Percentiles rank a stretch among this genome's conserved stretches.
Conservation (phyloP, 2,888 invertebrate genomes). For the Parnassius orleans region DNA sequence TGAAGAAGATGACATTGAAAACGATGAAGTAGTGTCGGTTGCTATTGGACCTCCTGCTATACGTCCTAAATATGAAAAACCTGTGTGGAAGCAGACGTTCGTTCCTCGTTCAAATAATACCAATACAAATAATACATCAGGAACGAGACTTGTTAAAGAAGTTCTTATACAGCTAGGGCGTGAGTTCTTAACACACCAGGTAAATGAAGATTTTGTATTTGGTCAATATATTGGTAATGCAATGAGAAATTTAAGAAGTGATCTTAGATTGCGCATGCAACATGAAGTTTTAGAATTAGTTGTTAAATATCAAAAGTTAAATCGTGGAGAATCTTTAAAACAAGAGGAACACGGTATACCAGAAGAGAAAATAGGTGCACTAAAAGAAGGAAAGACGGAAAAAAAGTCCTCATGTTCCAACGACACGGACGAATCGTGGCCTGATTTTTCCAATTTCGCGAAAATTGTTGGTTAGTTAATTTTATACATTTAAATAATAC, state of each 20-base stretch:
- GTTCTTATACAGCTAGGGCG: slow-evolving; percentile 56
- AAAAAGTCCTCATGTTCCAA: slow-evolving; percentile 43
- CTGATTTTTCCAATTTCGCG: slow-evolving; percentile 66
- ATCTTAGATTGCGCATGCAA: slow-evolving; percentile 57
- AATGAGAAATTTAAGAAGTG: slow-evolving; percentile 61
- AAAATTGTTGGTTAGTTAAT: slow-evolving; percentile 57
- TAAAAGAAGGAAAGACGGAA: slow-evolving; percentile 46
- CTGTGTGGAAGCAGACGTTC: slow-evolving; percentile 40
- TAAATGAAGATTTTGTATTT: slow-evolving; percentile 71
- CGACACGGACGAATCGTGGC: slow-evolving; percentile 67
- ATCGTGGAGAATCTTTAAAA: slow-evolving; percentile 26
- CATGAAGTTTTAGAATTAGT: slow-evolving; percentile 68
- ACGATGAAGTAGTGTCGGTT: slow-evolving; percentile 69
- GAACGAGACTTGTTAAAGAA: slow-evolving; percentile 54
- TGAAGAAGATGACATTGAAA: slow-evolving; percentile 69
- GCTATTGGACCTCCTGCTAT: slow-evolving; percentile 67
- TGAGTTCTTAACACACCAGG: slow-evolving; percentile 58
- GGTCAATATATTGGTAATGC: slow-evolving; percentile 68
- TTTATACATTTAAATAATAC: neutral
- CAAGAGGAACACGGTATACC: slow-evolving; percentile 10
- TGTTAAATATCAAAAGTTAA: slow-evolving; percentile 46
- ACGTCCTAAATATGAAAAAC: slow-evolving; percentile 60
- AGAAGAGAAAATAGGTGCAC: slow-evolving; percentile 13
- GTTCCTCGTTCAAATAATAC: slow-evolving; percentile 29
- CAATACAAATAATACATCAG: slow-evolving; percentile 34